Evolutionary conservation across 2,113 vertebrate genomes (phyloP).

Genomic region (Pteruthius melanotis): DNA sequence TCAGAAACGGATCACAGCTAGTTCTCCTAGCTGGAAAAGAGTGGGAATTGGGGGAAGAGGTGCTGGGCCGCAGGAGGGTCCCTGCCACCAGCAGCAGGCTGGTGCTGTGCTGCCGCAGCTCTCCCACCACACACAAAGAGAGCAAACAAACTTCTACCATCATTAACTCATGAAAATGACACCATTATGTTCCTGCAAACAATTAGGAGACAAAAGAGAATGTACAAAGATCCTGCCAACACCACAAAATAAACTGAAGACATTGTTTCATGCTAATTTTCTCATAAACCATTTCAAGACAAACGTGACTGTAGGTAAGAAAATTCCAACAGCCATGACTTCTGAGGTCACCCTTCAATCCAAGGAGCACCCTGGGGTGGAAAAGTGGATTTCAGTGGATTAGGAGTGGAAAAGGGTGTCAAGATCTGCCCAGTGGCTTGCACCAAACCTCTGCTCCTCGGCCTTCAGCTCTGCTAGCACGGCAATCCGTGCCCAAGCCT

Average conservation of each 20-base stretch:
- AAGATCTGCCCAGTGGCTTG: background rate
- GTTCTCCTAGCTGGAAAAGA: background rate
- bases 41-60: background rate
- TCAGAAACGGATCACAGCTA: fast-evolving
- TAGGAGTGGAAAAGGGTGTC: background rate
- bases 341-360: background rate
- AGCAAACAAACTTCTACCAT: background rate
- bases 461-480: background rate
- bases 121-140: background rate
- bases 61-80: background rate
- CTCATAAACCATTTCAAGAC: background rate
- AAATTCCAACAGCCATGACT: background rate
- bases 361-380: background rate
- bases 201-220: background rate
- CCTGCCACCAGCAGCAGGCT: background rate
- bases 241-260: background rate
- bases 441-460: background rate
- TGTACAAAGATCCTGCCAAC: background rate
- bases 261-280: background rate
- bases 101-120: background rate
- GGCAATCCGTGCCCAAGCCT: background rate
- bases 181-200: background rate
- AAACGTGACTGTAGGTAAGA: background rate
- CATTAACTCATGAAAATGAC: background rate
- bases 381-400: background rate